A percentile compares a stretch with the other conserved stretches of the same genome.
Evolutionary conservation across 2,888 invertebrate genomes (phyloP).

Genomic region (Lysandra coridon): DNA sequence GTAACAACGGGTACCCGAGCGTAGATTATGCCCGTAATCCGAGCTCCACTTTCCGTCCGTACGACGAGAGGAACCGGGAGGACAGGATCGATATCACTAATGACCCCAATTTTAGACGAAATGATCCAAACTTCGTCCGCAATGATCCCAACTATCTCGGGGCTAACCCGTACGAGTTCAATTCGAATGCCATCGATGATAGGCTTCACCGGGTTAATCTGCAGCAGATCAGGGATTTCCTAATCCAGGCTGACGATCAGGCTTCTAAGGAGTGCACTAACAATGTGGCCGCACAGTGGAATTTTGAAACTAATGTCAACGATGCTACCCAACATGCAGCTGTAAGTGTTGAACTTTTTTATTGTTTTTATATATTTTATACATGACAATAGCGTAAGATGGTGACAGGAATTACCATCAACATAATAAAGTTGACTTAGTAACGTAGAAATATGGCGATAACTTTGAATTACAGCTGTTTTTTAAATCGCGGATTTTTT

Average conservation of each 20-base stretch:
- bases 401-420: not conserved
- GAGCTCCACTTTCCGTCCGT: constrained; percentile 57
- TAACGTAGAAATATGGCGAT: too few relatives aligned
- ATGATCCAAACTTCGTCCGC: constrained; percentile 76
- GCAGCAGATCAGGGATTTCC: constrained; percentile 78
- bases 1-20: constrained; percentile 70
- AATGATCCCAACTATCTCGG: constrained; percentile 71
- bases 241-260: constrained; percentile 86
- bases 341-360: constrained; percentile 79
- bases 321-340: constrained; percentile 90
- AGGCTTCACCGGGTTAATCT: constrained; percentile 68
- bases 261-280: constrained; percentile 90
- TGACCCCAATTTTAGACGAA: constrained; percentile 70
- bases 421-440: too few relatives aligned
- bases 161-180: constrained; percentile 68
- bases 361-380: not conserved
- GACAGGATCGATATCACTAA: constrained; percentile 72
- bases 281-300: constrained; percentile 94
- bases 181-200: constrained; percentile 63
- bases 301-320: constrained; percentile 93
- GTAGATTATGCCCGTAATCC: constrained; percentile 58
- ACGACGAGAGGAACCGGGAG: constrained; percentile 62
- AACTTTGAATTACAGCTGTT: too few relatives aligned
- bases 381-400: not conserved
- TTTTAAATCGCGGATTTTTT: too few relatives aligned